These are phyloP conservation scores for Baryphthengus martii DNA, from an alignment of 2,113 vertebrate species.

Conservation along the genomic window DNA sequence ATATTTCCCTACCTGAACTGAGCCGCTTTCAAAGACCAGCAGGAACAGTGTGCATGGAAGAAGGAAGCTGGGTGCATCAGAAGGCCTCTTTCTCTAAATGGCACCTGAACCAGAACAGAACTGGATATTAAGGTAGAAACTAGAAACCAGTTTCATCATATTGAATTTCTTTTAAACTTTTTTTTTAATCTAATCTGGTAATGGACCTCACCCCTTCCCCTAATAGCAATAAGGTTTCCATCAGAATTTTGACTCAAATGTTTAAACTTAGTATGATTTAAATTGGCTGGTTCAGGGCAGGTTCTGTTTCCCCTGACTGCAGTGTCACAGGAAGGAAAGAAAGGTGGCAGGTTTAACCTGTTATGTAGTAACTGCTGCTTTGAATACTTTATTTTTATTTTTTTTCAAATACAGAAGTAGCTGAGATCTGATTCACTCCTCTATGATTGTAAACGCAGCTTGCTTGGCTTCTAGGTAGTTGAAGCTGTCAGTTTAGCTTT, in stretches of 20 bases:
- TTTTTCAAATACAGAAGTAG: background rate
- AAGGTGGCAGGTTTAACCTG: background rate
- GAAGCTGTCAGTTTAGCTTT: background rate
- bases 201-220: background rate
- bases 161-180: background rate
- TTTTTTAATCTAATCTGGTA: background rate
- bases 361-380: background rate
- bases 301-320: background rate
- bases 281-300: background rate
- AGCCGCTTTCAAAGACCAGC: background rate
- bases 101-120: background rate
- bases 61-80: background rate
- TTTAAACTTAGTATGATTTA: background rate
- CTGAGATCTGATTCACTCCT: background rate
- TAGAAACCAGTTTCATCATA: background rate
- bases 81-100: background rate
- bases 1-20: background rate
- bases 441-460: background rate
- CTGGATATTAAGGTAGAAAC: background rate
- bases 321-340: background rate
- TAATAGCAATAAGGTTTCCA: background rate
- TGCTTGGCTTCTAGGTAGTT: background rate
- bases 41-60: background rate
- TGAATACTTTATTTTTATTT: background rate
- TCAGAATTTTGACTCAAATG: background rate